Evolutionary conservation across 1,140 invertebrate species (phyloP).

Genomic region (Proctacanthus coquilletti): DNA sequence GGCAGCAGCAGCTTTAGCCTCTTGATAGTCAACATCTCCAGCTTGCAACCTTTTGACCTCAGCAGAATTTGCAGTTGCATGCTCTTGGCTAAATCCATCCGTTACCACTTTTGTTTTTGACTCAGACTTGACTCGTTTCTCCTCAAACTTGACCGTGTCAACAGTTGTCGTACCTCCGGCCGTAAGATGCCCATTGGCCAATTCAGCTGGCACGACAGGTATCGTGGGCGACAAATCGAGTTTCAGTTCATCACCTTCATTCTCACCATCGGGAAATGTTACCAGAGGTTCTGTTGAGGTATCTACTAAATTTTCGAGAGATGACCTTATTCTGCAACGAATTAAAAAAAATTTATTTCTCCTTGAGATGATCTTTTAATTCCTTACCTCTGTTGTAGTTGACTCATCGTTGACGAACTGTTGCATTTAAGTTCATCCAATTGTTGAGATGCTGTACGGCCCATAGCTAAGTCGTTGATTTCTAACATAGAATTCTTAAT

Average conservation of each 20-base stretch:
- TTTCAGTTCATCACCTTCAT: slow-evolving; percentile 34
- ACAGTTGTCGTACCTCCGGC: slow-evolving; percentile 21
- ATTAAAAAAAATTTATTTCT: not conserved
- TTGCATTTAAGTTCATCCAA: slow-evolving; percentile 28
- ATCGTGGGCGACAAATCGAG: slow-evolving; percentile 18
- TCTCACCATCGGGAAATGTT: slow-evolving; percentile 62
- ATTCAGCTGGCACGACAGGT: too few relatives aligned
- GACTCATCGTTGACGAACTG: slow-evolving; percentile 33
- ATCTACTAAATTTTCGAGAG: slow-evolving; percentile 48
- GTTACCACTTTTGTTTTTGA: slow-evolving; percentile 67
- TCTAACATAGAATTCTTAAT: slow-evolving; percentile 61
- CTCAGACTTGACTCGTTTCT: slow-evolving; percentile 59
- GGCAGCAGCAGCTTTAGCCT: slow-evolving; percentile 43
- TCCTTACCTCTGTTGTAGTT: slow-evolving; percentile 34
- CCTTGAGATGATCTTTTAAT: not conserved
- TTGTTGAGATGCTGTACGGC: slow-evolving; percentile 21
- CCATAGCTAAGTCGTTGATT: slow-evolving; percentile 43
- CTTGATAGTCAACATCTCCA: slow-evolving; percentile 59
- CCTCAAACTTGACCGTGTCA: slow-evolving; percentile 62
- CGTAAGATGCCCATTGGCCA: slow-evolving; percentile 9
- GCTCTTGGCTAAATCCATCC: slow-evolving; percentile 66
- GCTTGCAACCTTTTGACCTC: slow-evolving; percentile 63
- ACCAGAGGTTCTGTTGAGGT: slow-evolving; percentile 46
- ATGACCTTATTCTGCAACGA: slow-evolving; percentile 37
- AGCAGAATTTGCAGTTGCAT: slow-evolving; percentile 52